Conservation (phyloP, 2,113 vertebrate species). For the Madoqua kirkii region DNA sequence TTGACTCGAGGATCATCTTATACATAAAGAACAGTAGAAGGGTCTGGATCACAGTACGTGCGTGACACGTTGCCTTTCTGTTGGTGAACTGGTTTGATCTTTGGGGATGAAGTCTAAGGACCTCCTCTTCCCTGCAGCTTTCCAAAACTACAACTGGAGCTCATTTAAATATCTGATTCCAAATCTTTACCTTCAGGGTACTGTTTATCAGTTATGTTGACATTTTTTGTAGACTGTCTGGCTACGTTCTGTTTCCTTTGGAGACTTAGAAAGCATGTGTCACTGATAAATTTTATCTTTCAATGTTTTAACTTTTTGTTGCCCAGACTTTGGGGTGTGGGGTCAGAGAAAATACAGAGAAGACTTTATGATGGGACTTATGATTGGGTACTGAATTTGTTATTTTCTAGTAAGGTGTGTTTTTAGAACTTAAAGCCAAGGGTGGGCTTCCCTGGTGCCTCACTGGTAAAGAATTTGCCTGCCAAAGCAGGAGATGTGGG, state of each 20-base stretch:
- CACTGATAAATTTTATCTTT: neutral
- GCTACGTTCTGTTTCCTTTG: neutral
- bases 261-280: neutral
- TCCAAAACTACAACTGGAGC: neutral
- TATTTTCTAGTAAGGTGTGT: neutral
- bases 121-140: neutral
- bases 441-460: neutral
- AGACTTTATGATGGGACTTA: neutral
- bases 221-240: neutral
- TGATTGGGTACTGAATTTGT: neutral
- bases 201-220: neutral
- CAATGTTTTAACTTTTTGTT: neutral
- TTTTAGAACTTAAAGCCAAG: neutral
- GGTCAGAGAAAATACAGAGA: neutral
- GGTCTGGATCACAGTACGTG: accelerated
- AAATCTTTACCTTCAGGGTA: neutral
- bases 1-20: neutral
- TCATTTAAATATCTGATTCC: neutral
- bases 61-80: accelerated
- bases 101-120: neutral
- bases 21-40: accelerated
- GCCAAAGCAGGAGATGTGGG: neutral
- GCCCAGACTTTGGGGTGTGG: neutral
- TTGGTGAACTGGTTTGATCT: neutral
- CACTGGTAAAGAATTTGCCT: neutral